phyloP scores from a whole-genome alignment of 2,113 vertebrate species.

The Colinus virginianus region DNA sequence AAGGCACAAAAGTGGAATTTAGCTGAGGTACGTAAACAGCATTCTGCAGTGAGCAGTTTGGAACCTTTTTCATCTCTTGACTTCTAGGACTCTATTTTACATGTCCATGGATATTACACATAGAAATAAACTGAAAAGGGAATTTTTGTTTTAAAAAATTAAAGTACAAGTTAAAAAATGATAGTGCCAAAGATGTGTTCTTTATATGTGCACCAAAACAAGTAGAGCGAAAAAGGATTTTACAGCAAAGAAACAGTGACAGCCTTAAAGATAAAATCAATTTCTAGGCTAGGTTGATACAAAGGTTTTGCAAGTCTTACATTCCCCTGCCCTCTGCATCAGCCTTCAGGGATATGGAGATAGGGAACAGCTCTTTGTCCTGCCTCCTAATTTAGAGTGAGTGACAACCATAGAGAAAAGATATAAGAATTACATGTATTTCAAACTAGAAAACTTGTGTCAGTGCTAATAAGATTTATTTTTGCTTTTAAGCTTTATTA shows the following conservation, averaged over 20 bases:
- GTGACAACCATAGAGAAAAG: background rate
- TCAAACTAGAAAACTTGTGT: background rate
- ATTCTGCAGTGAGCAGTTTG: background rate
- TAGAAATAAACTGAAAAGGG: background rate
- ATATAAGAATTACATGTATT: background rate
- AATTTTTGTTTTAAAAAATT: background rate
- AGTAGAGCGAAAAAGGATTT: background rate
- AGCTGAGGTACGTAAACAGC: background rate
- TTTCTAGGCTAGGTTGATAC: background rate
- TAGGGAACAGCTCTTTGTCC: background rate
- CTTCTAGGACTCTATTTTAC: background rate
- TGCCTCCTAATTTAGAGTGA: background rate
- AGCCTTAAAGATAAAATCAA: constrained; percentile 14
- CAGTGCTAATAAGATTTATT: background rate
- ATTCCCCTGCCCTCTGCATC: background rate
- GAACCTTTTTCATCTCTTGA: background rate
- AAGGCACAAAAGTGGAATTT: background rate
- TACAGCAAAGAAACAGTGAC: background rate
- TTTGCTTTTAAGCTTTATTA: no score
- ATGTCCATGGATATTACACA: background rate
- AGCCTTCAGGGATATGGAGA: background rate
- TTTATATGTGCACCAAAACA: accelerated
- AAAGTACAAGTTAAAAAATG: background rate
- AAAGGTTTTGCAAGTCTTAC: background rate
- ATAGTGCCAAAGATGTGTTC: background rate